Base-by-base conservation (phyloP, 2,797 vertebrate genomes). In the Aeoliscus strigatus region DNA sequence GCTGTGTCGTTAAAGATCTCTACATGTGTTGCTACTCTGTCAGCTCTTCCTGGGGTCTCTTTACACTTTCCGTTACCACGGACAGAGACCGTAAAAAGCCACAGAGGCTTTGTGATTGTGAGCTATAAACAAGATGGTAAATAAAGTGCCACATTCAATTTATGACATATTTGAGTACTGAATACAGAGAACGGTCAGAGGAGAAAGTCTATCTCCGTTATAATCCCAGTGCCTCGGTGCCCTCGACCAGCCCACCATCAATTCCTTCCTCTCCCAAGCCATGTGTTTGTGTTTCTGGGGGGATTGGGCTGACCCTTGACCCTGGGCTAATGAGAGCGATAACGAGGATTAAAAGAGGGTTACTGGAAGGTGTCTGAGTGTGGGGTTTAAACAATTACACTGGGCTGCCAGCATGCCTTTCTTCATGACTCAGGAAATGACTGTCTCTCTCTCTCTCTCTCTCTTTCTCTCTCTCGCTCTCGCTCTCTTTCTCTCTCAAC, bases 391-490 rank as follows among this genome's bases (percentile, higher is more conserved):
- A 88, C 82, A 86, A 85, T 87, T 89, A 86, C 75, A 78, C 73
- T 62, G 59, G 54, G 73, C 79, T 68, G 77, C 80, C 75, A 81
- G 81, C 79, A 82, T 80, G 73, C 61, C 66, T 86, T 84, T 86
- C 79, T 77, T 81, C 68, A 79, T 85, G 82, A 85, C 80, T 87
- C 83, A 82, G 80, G 82, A 88, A 88, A 87, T 87, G 81, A 86
- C 79, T 82, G 77, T 80, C 77, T 65, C 60, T 70, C 69, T 51
- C 67, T 57, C 60, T 41, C 60, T 46, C 64, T 14, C 44, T 43
- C 52, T 51, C 54, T 38, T 58, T 51, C 63, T 73, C 68, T 73
- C 75, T 77, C 72, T 51, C 67, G 55, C 60, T 41, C 60, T 46
- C 64, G 13, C 44, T 43, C 52, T 51, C 54, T 38, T 58, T 51